phyloP scores from a whole-genome alignment of 2,797 vertebrate genomes.

The Microctenopoma lineatum region DNA sequence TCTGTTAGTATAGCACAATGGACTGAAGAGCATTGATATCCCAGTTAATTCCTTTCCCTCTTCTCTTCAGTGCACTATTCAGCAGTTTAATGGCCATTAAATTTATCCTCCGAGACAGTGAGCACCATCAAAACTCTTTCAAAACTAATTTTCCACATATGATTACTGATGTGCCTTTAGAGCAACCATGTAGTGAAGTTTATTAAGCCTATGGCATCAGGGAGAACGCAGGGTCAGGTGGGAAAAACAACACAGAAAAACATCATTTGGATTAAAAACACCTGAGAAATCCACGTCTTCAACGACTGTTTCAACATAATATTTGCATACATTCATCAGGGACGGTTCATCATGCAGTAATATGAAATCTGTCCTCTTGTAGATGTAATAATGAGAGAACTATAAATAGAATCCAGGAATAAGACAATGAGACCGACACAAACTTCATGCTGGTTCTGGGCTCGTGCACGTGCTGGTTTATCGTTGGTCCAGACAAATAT shows the following conservation, averaged over 20 bases:
- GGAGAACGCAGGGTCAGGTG: constrained; percentile 26
- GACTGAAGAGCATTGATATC: constrained; percentile 22
- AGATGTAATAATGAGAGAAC: not conserved
- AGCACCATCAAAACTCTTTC: constrained; percentile 54
- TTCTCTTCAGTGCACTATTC: constrained; percentile 46
- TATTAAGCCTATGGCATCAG: constrained; percentile 40
- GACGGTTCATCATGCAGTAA: constrained; percentile 2
- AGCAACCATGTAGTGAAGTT: constrained; percentile 35
- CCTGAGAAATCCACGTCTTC: not conserved
- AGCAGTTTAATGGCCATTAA: constrained; percentile 54
- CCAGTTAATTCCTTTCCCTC: constrained; percentile 27
- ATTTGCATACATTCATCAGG: not conserved
- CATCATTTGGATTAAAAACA: constrained; percentile 1
- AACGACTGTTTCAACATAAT: not conserved
- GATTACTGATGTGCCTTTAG: constrained; percentile 55
- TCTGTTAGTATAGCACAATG: constrained; percentile 23
- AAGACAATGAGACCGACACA: not conserved
- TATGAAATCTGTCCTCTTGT: constrained; percentile 1
- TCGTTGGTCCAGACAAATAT: no score
- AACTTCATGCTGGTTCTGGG: no score
- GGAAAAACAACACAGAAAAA: constrained; percentile 14
- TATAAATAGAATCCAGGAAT: not conserved
- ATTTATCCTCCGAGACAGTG: constrained; percentile 47
- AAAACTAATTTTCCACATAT: constrained; percentile 57
- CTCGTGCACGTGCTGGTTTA: no score